Percentiles rank a stretch among this genome's conserved stretches.
These are phyloP conservation scores for Bombus haemorrhoidalis DNA, from an alignment of 1,140 invertebrate species.

Conservation along the genomic window DNA sequence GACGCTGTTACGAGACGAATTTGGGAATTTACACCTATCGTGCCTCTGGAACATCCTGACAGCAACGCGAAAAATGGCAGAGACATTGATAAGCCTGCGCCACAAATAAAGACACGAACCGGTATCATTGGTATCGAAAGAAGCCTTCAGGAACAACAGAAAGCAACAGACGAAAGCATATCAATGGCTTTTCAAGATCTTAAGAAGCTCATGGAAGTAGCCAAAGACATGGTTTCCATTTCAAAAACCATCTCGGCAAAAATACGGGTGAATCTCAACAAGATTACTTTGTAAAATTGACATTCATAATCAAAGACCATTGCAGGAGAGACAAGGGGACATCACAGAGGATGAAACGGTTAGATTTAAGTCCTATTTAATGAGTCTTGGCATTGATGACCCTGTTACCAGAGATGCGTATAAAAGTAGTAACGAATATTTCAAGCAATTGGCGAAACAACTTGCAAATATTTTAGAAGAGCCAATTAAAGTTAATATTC, in stretches of 20 bases:
- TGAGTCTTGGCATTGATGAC: slow-evolving; percentile 98
- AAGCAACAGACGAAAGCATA: slow-evolving; percentile 95
- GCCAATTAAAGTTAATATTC: slow-evolving; percentile 88
- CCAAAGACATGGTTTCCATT: slow-evolving; percentile 97
- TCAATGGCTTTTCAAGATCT: slow-evolving; percentile 97
- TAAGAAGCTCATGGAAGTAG: slow-evolving; percentile 96
- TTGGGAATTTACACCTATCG: slow-evolving; percentile 84
- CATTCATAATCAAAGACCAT: slow-evolving; percentile 76
- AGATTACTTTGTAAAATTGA: slow-evolving; percentile 60
- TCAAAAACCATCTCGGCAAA: slow-evolving; percentile 96
- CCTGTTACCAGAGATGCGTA: slow-evolving; percentile 96
- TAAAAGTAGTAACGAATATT: slow-evolving; percentile 94
- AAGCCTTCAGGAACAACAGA: slow-evolving; percentile 94
- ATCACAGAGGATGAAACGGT: slow-evolving; percentile 99
- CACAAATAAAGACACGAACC: slow-evolving; percentile 88
- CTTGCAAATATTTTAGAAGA: slow-evolving; percentile 91
- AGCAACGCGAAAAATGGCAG: slow-evolving; percentile 64
- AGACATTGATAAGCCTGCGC: slow-evolving; percentile 69
- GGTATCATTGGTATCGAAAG: slow-evolving; percentile 98
- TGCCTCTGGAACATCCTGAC: slow-evolving; percentile 65
- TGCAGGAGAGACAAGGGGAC: slow-evolving; percentile 95
- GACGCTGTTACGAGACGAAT: slow-evolving; percentile 85
- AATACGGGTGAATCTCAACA: slow-evolving; percentile 88
- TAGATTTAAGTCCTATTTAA: slow-evolving; percentile 96
- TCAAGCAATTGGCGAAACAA: slow-evolving; percentile 93